Conservation (phyloP, 92 coral and sea anemone genomes). For the Umimayanthus chanpuru region DNA sequence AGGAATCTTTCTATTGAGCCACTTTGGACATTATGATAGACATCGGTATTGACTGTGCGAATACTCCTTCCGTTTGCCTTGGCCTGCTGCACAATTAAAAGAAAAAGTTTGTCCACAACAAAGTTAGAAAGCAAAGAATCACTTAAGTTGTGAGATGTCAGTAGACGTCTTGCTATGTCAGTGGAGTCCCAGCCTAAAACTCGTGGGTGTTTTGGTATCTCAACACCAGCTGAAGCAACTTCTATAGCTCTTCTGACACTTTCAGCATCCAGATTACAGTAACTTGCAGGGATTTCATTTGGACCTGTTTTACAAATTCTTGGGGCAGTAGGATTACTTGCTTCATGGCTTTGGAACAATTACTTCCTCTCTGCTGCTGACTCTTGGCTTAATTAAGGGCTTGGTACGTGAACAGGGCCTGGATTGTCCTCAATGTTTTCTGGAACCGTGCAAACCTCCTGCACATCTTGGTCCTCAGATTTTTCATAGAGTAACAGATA, state of each 20-base stretch:
- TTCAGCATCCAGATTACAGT: no score
- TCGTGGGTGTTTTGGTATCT: slow-evolving; percentile 34
- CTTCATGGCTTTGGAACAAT: no score
- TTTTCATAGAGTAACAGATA: no score
- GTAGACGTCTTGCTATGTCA: slow-evolving; percentile 49
- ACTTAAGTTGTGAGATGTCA: slow-evolving; percentile 42
- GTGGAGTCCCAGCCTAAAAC: slow-evolving; percentile 52
- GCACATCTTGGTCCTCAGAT: no score
- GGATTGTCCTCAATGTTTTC: no score
- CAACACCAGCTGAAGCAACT: slow-evolving; percentile 48
- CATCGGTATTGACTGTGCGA: slow-evolving; percentile 50
- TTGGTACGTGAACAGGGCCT: no score
- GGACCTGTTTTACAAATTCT: no score
- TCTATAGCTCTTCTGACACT: slow-evolving; percentile 5
- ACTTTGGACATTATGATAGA: slow-evolving; percentile 45
- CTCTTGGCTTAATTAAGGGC: no score
- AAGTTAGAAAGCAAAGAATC: slow-evolving; percentile 51
- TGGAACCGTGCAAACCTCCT: no score
- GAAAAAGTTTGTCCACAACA: slow-evolving; percentile 46
- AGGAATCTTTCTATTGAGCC: slow-evolving; percentile 39
- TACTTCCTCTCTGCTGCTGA: no score
- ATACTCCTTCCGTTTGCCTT: slow-evolving; percentile 30
- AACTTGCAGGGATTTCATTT: no score
- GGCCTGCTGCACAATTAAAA: slow-evolving; percentile 47
- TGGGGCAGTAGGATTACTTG: no score